phyloP scores from a whole-genome alignment of 2,888 invertebrate genomes.

The Marasmarcha lunaedactyla region DNA sequence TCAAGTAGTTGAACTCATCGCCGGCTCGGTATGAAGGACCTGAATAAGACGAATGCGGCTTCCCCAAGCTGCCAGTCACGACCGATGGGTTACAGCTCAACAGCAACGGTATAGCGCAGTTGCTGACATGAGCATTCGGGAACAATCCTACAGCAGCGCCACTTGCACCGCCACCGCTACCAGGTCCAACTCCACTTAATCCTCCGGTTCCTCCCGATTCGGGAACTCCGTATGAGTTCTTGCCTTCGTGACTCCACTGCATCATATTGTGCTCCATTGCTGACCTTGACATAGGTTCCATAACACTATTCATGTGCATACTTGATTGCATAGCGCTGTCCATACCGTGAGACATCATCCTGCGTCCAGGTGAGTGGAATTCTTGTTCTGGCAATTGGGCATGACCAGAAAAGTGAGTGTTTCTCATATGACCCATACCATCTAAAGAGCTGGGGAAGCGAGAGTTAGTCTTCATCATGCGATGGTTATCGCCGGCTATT shows the following conservation, averaged over 20 bases:
- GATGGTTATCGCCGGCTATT: too few species aligned
- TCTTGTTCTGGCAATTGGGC: not conserved
- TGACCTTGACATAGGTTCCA: constrained; percentile 25
- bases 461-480: not conserved
- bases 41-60: constrained; percentile 26
- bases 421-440: not conserved
- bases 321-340: constrained; percentile 26
- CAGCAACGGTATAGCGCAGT: constrained; percentile 49
- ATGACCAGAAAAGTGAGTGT: not conserved
- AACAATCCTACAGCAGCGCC: constrained; percentile 44
- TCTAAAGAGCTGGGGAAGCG: not conserved
- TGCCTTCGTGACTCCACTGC: constrained; percentile 28
- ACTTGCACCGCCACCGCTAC: constrained; percentile 5
- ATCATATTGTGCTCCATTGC: constrained; percentile 21
- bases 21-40: constrained; percentile 36
- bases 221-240: not conserved
- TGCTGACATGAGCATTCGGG: constrained; percentile 45
- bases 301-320: constrained; percentile 25
- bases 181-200: not conserved
- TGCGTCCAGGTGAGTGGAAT: not conserved
- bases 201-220: not conserved
- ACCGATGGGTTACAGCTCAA: constrained; percentile 56
- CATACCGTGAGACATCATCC: constrained; percentile 16
- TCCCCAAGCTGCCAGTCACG: constrained; percentile 42
- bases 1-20: constrained; percentile 37